phyloP scores from a whole-genome alignment of 92 coral and sea anemone genomes.

The Isaurus tuberculatus region DNA sequence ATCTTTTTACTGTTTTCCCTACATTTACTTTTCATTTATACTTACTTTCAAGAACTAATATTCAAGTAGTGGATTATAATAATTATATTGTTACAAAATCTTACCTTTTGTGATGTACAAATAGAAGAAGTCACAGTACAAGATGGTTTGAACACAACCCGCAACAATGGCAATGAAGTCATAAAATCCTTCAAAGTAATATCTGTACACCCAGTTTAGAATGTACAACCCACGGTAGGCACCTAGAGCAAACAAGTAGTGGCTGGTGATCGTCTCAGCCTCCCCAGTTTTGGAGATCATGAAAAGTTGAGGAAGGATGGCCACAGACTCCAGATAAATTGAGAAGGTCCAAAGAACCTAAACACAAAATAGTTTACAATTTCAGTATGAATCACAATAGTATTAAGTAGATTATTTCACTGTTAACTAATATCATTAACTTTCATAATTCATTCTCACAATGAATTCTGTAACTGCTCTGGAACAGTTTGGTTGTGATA shows the following conservation, averaged over 20 bases:
- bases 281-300: constrained; percentile 99
- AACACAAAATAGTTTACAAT: no score
- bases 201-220: constrained; percentile 97
- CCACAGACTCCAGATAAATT: constrained; percentile 98
- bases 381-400: no score
- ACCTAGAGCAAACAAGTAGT: constrained; percentile 96
- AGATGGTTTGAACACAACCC: constrained; percentile 98
- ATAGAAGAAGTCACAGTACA: constrained; percentile 99
- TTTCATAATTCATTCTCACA: no score
- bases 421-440: no score
- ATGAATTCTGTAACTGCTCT: no score
- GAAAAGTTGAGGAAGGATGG: constrained; percentile 98
- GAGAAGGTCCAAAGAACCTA: constrained; percentile 99
- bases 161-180: constrained; percentile 99
- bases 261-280: constrained; percentile 98
- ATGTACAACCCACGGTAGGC: constrained; percentile 98
- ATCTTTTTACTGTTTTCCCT: no score
- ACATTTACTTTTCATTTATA: no score
- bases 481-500: no score
- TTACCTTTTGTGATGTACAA: constrained; percentile 99
- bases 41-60: no score
- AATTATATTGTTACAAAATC: neutral
- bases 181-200: constrained; percentile 97
- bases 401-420: no score
- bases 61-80: no score